Conservation (phyloP, 2,797 vertebrate genomes). For the Chelmon rostratus region DNA sequence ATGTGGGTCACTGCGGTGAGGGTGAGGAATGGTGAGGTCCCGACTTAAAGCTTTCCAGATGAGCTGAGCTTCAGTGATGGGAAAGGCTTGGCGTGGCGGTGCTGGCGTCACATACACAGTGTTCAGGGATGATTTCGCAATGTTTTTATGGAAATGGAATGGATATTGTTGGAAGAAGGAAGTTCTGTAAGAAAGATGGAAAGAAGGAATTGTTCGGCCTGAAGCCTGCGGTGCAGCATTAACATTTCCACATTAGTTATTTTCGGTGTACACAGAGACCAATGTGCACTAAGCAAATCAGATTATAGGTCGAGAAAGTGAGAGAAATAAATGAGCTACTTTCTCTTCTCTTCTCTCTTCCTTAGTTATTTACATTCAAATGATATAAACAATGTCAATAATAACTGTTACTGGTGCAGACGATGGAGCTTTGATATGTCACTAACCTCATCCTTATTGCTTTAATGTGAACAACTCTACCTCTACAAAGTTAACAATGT, state of each 20-base stretch:
- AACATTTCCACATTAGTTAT: conserved; percentile 8
- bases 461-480: no score
- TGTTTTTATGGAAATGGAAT: background rate
- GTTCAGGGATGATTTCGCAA: conserved; percentile 1
- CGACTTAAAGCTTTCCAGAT: conserved; percentile 63
- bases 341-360: no score
- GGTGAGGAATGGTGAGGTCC: conserved; percentile 37
- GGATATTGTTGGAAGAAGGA: background rate
- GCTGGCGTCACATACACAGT: background rate
- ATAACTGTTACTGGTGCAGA: background rate
- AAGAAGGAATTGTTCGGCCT: background rate
- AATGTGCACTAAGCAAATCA: background rate
- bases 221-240: conserved; percentile 1
- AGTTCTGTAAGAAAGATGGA: background rate
- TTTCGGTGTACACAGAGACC: background rate
- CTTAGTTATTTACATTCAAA: no score
- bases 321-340: background rate
- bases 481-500: no score
- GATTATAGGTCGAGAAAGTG: background rate
- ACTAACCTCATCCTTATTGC: background rate
- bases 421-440: background rate
- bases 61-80: conserved; percentile 40
- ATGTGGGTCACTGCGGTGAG: conserved; percentile 57
- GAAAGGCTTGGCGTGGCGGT: conserved; percentile 28
- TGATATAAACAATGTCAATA: no score